Conservation (phyloP, 2,888 invertebrate genomes). For the Limnephilus marmoratus region DNA sequence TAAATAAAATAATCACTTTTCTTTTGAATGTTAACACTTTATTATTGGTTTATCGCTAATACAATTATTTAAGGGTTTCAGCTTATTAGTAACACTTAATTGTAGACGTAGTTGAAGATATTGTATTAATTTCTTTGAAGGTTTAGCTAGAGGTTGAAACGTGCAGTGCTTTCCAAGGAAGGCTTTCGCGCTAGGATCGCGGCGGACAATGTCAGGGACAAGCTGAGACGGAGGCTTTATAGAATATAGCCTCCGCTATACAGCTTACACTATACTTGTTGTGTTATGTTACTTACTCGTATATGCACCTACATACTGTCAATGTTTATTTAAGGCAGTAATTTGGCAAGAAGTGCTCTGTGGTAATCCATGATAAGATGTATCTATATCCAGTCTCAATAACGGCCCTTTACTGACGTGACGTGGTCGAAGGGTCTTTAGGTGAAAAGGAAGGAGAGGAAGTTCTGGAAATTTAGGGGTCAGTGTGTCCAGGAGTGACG, state of each 20-base stretch:
- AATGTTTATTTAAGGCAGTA: neutral
- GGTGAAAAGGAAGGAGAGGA: too few relatives aligned
- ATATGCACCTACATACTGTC: too few relatives aligned
- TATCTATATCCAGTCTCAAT: too few relatives aligned
- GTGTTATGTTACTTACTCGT: neutral
- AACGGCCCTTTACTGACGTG: too few relatives aligned
- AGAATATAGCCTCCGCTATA: neutral
- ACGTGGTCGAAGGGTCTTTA: too few relatives aligned
- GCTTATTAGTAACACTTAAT: neutral
- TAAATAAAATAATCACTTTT: neutral
- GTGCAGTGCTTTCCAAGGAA: neutral
- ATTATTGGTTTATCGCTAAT: neutral
- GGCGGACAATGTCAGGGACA: conserved; percentile 14
- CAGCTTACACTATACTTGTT: neutral
- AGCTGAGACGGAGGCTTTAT: conserved; percentile 4
- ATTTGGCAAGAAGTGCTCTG: neutral
- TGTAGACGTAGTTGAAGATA: neutral
- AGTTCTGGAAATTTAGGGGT: too few relatives aligned
- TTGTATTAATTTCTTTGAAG: neutral
- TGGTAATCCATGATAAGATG: neutral
- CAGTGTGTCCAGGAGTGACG: too few relatives aligned
- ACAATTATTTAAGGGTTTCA: neutral
- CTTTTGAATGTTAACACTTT: neutral
- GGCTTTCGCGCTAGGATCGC: neutral
- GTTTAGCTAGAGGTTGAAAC: neutral